Evolutionary conservation across 2,113 vertebrate genomes (phyloP), one percentile per base, ranked within the genome.

Genomic region (Miniopterus natalensis): DNA sequence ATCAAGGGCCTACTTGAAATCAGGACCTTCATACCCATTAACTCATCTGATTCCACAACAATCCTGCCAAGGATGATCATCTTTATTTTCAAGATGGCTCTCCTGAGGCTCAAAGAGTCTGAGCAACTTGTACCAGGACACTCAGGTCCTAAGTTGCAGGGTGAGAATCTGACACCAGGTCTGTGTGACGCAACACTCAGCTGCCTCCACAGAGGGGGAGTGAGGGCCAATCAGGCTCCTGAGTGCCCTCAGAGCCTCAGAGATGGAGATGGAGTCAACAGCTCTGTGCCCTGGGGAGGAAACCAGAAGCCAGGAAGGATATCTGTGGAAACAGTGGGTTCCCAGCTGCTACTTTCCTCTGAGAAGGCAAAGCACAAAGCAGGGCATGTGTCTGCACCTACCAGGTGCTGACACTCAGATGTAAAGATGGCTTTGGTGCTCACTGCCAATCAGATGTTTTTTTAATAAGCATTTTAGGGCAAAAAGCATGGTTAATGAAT

Each of bases 151-250:
- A 29, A 18, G 12, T 8, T 42, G 63, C 27, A 74, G 40, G 71
- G 9, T 3, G 12, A 66, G 65, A 55, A 61, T 61, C 59, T 89
- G 83, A 89, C 88, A 21, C 31, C 27, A 40, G 40, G 21, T 78
- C 40, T 66, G 36, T 92, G 21, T 31, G 74, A 68, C 9, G 15
- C 53, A 5, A 0, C 13, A 27, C 47, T 31, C 14, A 57, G 31
- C 55, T 29, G 17, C 14, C 23, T 27, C 49, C 25, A 23, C 8
- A 11, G 42, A 11, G 7, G 45, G 27, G 51, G 1, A 57, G 23
- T 6, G 11, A 27, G 49, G 47, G 12, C 7, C 7, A 42, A 45
- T 5, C 6, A 6, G 49, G n/a, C 21, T 55, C 63, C 2, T 0
- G 29, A n/a, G 21, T 0, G 1, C 29, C 31, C 73, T 45, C 5